These are phyloP conservation scores for Polia nebulosa DNA, from an alignment of 2,888 invertebrate species.

Conservation along the genomic window DNA sequence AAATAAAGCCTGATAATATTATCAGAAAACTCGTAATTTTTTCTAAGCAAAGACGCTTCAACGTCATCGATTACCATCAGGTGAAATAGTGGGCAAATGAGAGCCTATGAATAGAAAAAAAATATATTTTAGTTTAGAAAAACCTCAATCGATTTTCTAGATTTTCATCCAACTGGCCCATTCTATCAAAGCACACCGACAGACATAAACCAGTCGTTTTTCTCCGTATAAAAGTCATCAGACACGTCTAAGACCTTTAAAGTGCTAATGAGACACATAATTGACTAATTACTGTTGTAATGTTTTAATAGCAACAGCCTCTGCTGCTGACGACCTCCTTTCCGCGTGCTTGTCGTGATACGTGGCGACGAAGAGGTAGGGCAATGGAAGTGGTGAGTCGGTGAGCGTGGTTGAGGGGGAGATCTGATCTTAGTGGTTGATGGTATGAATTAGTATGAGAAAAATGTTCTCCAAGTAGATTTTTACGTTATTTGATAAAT, in stretches of 20 bases:
- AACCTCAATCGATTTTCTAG: too few relatives aligned
- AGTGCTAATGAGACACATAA: slow-evolving; percentile 47
- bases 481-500: too few relatives aligned
- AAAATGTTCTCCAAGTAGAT: too few relatives aligned
- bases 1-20: too few relatives aligned
- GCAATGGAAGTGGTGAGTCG: slow-evolving; percentile 21
- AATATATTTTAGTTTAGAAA: too few relatives aligned
- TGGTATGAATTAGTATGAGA: neutral
- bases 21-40: too few relatives aligned
- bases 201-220: neutral
- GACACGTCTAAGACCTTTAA: slow-evolving; percentile 39
- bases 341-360: slow-evolving; percentile 53
- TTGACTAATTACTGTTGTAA: slow-evolving; percentile 54
- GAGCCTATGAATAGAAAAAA: too few relatives aligned
- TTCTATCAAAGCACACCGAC: slow-evolving; percentile 12
- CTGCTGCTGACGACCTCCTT: slow-evolving; percentile 26
- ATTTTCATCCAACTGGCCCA: too few relatives aligned
- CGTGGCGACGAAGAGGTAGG: slow-evolving; percentile 15
- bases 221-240: slow-evolving; percentile 2
- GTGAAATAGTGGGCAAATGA: too few relatives aligned
- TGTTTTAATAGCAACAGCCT: slow-evolving; percentile 57
- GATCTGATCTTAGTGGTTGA: neutral
- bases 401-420: neutral
- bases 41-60: too few relatives aligned
- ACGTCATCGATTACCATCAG: too few relatives aligned